phyloP scores from a whole-genome alignment of 2,888 invertebrate genomes.

The Melanostoma mellinum region DNA sequence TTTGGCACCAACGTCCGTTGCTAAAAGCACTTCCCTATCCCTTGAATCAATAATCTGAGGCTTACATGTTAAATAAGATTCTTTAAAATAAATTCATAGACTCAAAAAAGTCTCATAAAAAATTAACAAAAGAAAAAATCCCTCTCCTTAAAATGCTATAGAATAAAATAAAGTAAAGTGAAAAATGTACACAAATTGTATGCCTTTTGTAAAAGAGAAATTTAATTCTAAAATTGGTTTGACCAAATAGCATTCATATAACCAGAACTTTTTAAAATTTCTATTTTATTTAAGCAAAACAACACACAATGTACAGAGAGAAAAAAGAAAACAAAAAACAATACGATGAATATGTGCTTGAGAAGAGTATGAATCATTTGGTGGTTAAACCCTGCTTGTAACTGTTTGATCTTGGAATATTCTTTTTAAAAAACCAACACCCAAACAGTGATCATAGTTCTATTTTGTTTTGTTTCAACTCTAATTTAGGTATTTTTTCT shows the following conservation, averaged over 20 bases:
- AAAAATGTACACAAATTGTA: not conserved
- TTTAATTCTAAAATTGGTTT: slow-evolving; percentile 20
- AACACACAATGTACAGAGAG: not conserved
- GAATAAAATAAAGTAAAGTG: not conserved
- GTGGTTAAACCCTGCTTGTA: slow-evolving; percentile 55
- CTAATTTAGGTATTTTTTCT: slow-evolving; percentile 19
- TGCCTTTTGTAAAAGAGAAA: slow-evolving; percentile 43
- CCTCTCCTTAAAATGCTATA: slow-evolving; percentile 20
- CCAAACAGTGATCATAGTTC: slow-evolving; percentile 9
- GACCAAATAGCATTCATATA: slow-evolving; percentile 28
- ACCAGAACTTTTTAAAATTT: slow-evolving; percentile 45
- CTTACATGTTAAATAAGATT: slow-evolving; percentile 39
- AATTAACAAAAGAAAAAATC: slow-evolving; percentile 10
- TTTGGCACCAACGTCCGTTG: slow-evolving; percentile 17
- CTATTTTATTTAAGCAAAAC: slow-evolving; percentile 46
- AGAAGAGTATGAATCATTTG: slow-evolving; percentile 65
- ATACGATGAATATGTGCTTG: slow-evolving; percentile 11
- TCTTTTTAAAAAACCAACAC: slow-evolving; percentile 10
- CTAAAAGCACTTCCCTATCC: slow-evolving; percentile 41
- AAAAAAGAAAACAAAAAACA: slow-evolving; percentile 5
- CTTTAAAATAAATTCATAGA: slow-evolving; percentile 13
- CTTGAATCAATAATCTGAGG: slow-evolving; percentile 41
- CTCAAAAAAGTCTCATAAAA: slow-evolving; percentile 19
- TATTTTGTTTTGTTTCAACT: slow-evolving; percentile 18
- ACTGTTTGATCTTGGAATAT: slow-evolving; percentile 14